Evolutionary conservation across 2,888 invertebrate genomes (phyloP), one percentile per base, ranked within the genome.

Genomic region (Hydrotaea diabolus): DNA sequence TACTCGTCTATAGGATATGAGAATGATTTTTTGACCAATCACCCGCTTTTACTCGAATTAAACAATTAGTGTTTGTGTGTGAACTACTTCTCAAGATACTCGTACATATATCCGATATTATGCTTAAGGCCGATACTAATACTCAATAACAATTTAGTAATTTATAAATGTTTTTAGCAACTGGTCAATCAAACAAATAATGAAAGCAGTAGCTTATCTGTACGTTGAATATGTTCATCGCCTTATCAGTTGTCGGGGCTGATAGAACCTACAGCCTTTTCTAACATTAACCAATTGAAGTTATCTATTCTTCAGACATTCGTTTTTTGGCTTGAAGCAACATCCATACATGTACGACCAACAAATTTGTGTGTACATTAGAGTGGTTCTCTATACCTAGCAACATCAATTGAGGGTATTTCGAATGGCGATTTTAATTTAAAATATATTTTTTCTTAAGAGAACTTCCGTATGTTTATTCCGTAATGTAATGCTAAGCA

Each of bases 241-340:
- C 39, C 26, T 36, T 80, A 71, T 53, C 19, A 49, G 69, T 19
- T 15, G n/a, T 17, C 59, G 17, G 53, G 31, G n/a, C 57, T 77
- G 31, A 72, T 66, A 73, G 31, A 76, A 66, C 66, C 66, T 46
- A 19, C 23, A 72, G 46, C 79, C 76, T 79, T 82, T 79, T 82
- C 49, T 78, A 19, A 19, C 57, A 80, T 46, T 75, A 46, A 15
- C 64, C 71, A 62, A 59, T n/a, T 19, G 19, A 19, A 39, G 43
- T 66, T 66, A 66, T 66, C 36, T 43, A 66, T 43, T 66, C 19
- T 19, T 19, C 17, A 53, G 17, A 17, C 19, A 53, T 53, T 17
- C 19, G 5, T 53, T 53, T n/a, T n/a, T n/a, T n/a, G 17, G 17
- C 53, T 53, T 17, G 7, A 53, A 53, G 19, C 17, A 17, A 3